Conservation (phyloP, 1,140 invertebrate species). For the Brachionus koreanus region DNA sequence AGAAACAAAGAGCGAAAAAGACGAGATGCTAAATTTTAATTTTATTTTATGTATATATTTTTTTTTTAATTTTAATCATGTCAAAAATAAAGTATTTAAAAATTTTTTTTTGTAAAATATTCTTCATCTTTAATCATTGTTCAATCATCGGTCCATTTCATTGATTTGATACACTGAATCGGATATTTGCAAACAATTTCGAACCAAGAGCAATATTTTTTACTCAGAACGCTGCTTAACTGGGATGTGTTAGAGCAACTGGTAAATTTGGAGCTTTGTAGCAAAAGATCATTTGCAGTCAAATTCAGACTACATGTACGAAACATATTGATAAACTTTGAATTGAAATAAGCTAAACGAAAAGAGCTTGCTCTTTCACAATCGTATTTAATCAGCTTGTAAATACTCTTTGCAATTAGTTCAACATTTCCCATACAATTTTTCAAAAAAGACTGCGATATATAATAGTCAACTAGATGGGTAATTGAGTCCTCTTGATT, state of each 20-base stretch:
- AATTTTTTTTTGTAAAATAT: background rate
- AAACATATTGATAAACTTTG: conserved; percentile 41
- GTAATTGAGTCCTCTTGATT: conserved; percentile 41
- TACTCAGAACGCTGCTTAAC: background rate
- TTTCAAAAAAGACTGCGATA: conserved; percentile 29
- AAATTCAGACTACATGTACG: conserved; percentile 10
- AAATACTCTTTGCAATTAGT: conserved; percentile 30
- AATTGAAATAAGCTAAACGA: conserved; percentile 34
- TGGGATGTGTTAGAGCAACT: conserved; percentile 14
- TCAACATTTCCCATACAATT: conserved; percentile 26
- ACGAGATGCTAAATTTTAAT: conserved; percentile 28
- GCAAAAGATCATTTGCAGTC: conserved; percentile 12
- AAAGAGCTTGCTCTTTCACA: conserved; percentile 35
- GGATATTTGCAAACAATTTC: conserved; percentile 40
- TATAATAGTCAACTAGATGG: conserved; percentile 18
- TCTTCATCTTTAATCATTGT: background rate
- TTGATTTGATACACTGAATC: conserved; percentile 18
- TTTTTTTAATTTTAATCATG: background rate
- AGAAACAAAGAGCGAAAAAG: conserved; percentile 30
- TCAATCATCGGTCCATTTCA: conserved; percentile 17
- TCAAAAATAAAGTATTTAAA: background rate
- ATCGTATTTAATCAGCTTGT: conserved; percentile 22
- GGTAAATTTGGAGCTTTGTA: background rate
- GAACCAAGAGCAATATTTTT: conserved; percentile 43
- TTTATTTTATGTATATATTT: background rate